Evolutionary conservation across 1,140 invertebrate genomes (phyloP), one percentile per base, ranked within the genome.

Genomic region (Drosophila sulfurigaster): DNA sequence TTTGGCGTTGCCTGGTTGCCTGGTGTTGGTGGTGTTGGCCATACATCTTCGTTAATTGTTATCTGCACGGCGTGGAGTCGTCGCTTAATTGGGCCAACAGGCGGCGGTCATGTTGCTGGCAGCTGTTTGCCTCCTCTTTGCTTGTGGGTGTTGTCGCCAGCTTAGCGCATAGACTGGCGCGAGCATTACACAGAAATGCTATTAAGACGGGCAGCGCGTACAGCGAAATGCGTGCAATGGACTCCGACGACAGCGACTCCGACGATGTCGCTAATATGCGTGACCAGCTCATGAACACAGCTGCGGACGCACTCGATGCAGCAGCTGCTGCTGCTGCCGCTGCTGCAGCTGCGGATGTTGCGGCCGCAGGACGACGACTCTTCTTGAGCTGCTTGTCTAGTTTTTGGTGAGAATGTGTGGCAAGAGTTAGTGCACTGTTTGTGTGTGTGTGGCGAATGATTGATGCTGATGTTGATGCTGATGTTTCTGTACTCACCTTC

Each of bases 191-290:
- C 67, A 91, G 88, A 83, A 91, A 91, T 66, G 88, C 82, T 88
- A 91, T 91, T 91, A 91, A 75, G 68, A 91, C 82, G 52, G 88
- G 88, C 82, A 89, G 64, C 59, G 86, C 86, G 75, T 89, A 90
- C 43, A 89, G 78, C 62, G 85, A 85, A 57, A 85, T 90, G 86
- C 86, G 85, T 89, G 75, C 85, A 76, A 89, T 89, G 88, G 85
- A 79, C 81, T 85, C 78, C 78, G 65, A 81, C 38, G 38, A 10
- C 10, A 3, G 3, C 38, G 10, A 43, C 10, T 10, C 3, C n/a
- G 41, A 4, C 80, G 78, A 72, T 70, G 60, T 69, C 56, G 77
- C 83, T 83, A 88, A 88, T 88, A 83, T 82, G 73, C 76, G 65
- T 79, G 82, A 81, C 82, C 82, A 81, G 82, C 59, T 63, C 58